A percentile compares a stretch with the other conserved stretches of the same genome.
Conservation (phyloP, 2,797 vertebrate genomes). For the Psittacula derbiana region DNA sequence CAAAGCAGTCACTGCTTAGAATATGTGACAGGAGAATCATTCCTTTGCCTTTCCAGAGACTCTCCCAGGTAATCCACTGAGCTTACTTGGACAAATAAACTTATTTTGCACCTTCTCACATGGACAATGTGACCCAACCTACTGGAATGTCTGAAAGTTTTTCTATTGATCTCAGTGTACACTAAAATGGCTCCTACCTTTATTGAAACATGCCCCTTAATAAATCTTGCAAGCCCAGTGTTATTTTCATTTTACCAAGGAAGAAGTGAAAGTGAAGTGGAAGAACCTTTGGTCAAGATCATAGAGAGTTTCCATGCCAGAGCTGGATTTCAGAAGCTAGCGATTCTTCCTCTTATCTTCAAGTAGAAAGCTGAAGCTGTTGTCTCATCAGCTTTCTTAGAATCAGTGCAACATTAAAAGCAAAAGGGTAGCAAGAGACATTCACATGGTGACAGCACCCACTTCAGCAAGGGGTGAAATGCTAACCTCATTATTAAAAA, state of each 20-base stretch:
- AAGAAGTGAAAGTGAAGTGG: background rate
- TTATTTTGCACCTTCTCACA: background rate
- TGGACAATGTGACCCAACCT: background rate
- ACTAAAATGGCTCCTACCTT: background rate
- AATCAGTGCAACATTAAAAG: background rate
- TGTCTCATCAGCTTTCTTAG: background rate
- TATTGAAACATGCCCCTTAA: background rate
- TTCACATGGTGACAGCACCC: background rate
- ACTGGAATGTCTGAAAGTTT: background rate
- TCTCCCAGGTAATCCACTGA: rapidly evolving
- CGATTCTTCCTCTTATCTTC: background rate
- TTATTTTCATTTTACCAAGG: background rate
- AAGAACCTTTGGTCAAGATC: background rate
- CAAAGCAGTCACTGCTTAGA: background rate
- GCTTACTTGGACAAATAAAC: background rate
- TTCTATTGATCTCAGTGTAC: background rate
- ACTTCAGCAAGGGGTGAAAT: background rate
- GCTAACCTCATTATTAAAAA: background rate
- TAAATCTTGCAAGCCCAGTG: background rate
- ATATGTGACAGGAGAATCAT: background rate
- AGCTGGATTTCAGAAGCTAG: background rate
- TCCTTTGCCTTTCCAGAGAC: background rate
- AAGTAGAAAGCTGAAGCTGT: background rate
- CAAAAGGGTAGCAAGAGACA: background rate
- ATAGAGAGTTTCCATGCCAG: background rate